These are phyloP conservation scores for Notothenia rossii DNA, from an alignment of 2,113 vertebrate genomes.

Conservation along the genomic window DNA sequence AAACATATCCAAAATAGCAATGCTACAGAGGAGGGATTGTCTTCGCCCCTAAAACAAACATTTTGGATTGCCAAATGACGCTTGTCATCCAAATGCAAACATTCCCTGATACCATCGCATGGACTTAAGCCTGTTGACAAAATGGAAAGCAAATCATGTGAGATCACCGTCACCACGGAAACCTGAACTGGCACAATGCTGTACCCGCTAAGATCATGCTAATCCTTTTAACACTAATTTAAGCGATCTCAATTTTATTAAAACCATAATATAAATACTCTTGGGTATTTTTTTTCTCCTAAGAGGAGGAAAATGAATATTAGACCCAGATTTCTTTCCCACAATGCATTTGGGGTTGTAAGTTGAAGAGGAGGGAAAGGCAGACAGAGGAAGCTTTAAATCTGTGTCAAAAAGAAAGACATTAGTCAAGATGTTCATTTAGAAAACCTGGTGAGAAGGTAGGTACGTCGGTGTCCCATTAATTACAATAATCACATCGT, in stretches of 20 bases:
- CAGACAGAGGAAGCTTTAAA: conserved; percentile 72
- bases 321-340: conserved; percentile 75
- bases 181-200: conserved; percentile 25
- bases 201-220: conserved; percentile 33
- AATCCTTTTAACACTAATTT: conserved; percentile 62
- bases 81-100: conserved; percentile 71
- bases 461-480: conserved; percentile 79
- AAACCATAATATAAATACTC: conserved; percentile 71
- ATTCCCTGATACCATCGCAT: conserved; percentile 47
- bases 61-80: conserved; percentile 63
- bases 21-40: conserved; percentile 32
- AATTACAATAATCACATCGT: conserved; percentile 86
- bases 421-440: conserved; percentile 83
- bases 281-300: conserved; percentile 60
- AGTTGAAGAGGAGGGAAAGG: conserved; percentile 46
- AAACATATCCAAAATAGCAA: conserved; percentile 44
- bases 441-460: conserved; percentile 78
- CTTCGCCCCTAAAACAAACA: conserved; percentile 62
- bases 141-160: conserved; percentile 45
- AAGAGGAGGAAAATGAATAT: conserved; percentile 68
- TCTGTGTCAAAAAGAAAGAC: conserved; percentile 80
- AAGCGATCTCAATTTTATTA: conserved; percentile 58
- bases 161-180: conserved; percentile 26
- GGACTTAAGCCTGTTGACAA: conserved; percentile 56
- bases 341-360: conserved; percentile 68